Evolutionary conservation across 2,113 vertebrate genomes (phyloP).

Genomic region (rat (Rattus norvegicus)): GRCr8 NC_086022.1:25093001-25093500

Average conservation of each 20-base stretch:
- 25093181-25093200: slow-evolving; percentile 44
- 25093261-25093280: slow-evolving; percentile 63
- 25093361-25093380: slow-evolving; percentile 54
- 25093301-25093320: slow-evolving; percentile 35
- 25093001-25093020: slow-evolving; percentile 51
- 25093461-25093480: slow-evolving; percentile 66
- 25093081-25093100: slow-evolving; percentile 43
- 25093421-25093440: slow-evolving; percentile 64
- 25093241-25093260: slow-evolving; percentile 53
- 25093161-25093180: slow-evolving; percentile 68
- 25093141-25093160: slow-evolving; percentile 30
- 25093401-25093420: slow-evolving; percentile 69
- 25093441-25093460: slow-evolving; percentile 72
- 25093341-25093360: slow-evolving; percentile 73
- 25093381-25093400: slow-evolving; percentile 71
- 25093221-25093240: slow-evolving; percentile 68
- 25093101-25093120: slow-evolving; percentile 78
- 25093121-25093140: slow-evolving; percentile 59
- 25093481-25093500: slow-evolving; percentile 69
- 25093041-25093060: slow-evolving; percentile 73
- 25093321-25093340: slow-evolving; percentile 77
- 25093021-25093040: slow-evolving; percentile 59
- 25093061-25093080: slow-evolving; percentile 51
- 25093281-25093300: slow-evolving; percentile 69
- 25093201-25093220: slow-evolving; percentile 64